Base-by-base conservation (phyloP, 2,888 invertebrate species). In the Phania funesta region DNA sequence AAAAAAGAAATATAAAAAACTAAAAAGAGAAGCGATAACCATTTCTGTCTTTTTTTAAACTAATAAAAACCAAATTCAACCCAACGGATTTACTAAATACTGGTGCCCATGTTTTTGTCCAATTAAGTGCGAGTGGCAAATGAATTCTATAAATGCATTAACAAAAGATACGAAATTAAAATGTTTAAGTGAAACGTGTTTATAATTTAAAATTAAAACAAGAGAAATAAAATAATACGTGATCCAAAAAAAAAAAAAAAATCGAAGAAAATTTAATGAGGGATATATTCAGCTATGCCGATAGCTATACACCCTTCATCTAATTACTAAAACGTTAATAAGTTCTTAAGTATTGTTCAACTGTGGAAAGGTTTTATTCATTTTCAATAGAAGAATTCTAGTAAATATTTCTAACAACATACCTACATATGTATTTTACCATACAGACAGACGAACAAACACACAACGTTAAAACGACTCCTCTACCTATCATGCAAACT, bases 141-240 rank as follows among this genome's bases (percentile, higher is more conserved):
- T 73, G 46, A 52, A 48, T 73, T 41, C 26, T 3, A 62, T 68
- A 68, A 68, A 60, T 68, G 60, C 60, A 76, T 18, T 44, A 58
- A 68, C 32, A 3, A 22, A 22, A 29, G 5, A 32, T 9, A 67
- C 16, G 1, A 52, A 52, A 46, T 41, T 26, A n/a, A 35, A 60
- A 20, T 29, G 2, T 20, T 29, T 35, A 13, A 60, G 18, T 68
- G 35, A 74, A 78, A 82, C 82, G 74, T 78, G 82, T 82, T 78
- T 52, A 75, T 75, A 74, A 82, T 82, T 82, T 65, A 20, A 29
- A 78, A 82, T 60, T 50, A 3, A 29, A 46, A 24, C 52, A 50
- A 35, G 20, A 62, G 24, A 46, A 20, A 50, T 38, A 80, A 68
- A 54, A 50, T 32, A 62, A 46, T n/a, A 32, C 52, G 22, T 41